Evolutionary conservation across 1,140 invertebrate species (phyloP).

Genomic region (Drosophila lacteicornis): DNA sequence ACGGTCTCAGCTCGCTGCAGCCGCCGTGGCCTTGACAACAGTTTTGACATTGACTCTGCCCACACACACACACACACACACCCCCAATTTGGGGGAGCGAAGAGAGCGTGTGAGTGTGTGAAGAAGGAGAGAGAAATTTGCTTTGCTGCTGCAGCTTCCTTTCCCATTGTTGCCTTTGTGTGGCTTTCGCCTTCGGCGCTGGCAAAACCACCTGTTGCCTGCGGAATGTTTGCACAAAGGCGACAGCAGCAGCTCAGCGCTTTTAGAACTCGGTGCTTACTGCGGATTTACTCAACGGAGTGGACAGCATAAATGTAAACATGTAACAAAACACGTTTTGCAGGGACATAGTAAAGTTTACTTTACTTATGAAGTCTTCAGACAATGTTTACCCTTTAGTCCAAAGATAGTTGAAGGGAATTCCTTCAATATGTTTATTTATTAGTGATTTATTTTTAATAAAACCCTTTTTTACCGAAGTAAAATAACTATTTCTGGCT

Average conservation of each 20-base stretch:
- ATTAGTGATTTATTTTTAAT: too few species aligned
- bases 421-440: not conserved
- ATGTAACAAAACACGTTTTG: not conserved
- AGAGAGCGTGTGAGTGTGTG: not conserved
- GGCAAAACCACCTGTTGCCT: constrained; percentile 37
- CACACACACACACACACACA: not conserved
- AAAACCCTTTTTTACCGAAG: too few species aligned
- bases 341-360: not conserved
- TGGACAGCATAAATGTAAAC: constrained; percentile 22
- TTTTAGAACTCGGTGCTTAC: constrained; percentile 15
- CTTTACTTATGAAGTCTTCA: not conserved
- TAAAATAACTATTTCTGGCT: too few species aligned
- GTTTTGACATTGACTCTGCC: constrained; percentile 51
- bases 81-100: not conserved
- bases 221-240: constrained; percentile 17
- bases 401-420: not conserved
- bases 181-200: constrained; percentile 18
- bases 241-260: constrained; percentile 10
- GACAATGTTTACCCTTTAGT: not conserved
- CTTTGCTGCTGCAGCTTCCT: constrained; percentile 43
- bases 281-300: constrained; percentile 21
- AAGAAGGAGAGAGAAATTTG: constrained; percentile 13
- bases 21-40: constrained; percentile 48
- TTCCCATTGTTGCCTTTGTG: constrained; percentile 27
- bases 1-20: not conserved